Percentiles rank a stretch among this genome's conserved stretches.
These are phyloP conservation scores for Cenopis cana DNA, from an alignment of 2,888 invertebrate species.

Conservation along the genomic window DNA sequence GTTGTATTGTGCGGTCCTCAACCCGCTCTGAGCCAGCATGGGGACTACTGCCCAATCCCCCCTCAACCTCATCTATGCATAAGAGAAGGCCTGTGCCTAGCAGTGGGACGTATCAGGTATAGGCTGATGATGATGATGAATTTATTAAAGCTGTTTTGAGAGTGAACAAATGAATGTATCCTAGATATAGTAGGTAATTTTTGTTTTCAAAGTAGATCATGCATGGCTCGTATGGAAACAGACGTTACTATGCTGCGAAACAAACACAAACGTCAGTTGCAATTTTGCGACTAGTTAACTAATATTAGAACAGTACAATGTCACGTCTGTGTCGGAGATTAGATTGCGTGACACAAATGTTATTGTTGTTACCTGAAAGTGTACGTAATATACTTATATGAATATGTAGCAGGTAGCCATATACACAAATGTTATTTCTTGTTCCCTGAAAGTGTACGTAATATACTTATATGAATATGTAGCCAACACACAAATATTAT, in stretches of 20 bases:
- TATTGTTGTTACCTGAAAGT: background rate
- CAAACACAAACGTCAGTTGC: constrained; percentile 6
- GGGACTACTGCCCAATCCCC: too few relatives aligned
- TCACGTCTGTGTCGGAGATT: constrained; percentile 34
- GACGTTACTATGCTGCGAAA: constrained; percentile 49
- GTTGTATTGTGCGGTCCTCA: too few relatives aligned
- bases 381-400: too few relatives aligned
- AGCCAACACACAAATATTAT: too few relatives aligned
- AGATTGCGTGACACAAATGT: background rate
- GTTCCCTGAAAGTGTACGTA: too few relatives aligned
- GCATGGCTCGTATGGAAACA: background rate
- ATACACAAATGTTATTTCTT: too few relatives aligned
- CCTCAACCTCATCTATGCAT: too few relatives aligned
- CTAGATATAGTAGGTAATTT: background rate
- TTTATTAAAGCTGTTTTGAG: constrained; percentile 3
- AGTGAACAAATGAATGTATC: background rate
- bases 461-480: too few relatives aligned
- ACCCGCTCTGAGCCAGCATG: too few relatives aligned
- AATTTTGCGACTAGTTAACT: constrained; percentile 16
- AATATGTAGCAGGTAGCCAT: too few relatives aligned
- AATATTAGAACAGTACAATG: too few relatives aligned
- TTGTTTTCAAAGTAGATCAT: background rate
- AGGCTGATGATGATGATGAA: background rate
- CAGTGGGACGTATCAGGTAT: background rate
- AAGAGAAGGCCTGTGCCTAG: too few relatives aligned